Evolutionary conservation across 2,888 invertebrate species (phyloP).

Genomic region (Acanthoscelides obtectus): DNA sequence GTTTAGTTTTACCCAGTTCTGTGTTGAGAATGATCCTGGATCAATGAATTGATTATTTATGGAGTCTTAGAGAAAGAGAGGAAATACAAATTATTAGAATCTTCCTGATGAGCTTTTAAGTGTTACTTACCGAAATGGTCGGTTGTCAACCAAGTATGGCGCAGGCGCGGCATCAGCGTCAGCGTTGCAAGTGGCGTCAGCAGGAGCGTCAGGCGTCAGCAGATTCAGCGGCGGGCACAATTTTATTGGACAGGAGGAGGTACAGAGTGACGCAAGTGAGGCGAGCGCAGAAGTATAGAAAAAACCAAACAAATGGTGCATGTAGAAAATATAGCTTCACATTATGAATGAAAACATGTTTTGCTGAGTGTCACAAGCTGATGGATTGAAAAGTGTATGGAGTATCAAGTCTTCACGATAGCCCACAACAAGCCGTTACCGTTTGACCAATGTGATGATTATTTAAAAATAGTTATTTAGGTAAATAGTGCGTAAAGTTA

Average conservation of each 20-base stretch:
- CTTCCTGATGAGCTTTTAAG: not conserved
- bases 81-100: too few relatives aligned
- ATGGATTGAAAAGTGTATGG: not conserved
- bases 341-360: slow-evolving; percentile 11
- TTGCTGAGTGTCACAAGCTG: not conserved
- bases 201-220: not conserved
- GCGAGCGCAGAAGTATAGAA: slow-evolving; percentile 50
- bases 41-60: too few relatives aligned
- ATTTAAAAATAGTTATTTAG: too few relatives aligned
- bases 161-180: slow-evolving; percentile 38
- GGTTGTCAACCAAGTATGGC: slow-evolving; percentile 30
- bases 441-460: too few relatives aligned
- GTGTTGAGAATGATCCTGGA: too few relatives aligned
- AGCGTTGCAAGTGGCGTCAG: slow-evolving; percentile 20
- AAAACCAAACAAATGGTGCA: slow-evolving; percentile 50
- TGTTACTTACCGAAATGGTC: slow-evolving; percentile 46
- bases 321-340: slow-evolving; percentile 47
- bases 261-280: slow-evolving; percentile 45
- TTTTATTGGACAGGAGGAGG: not conserved
- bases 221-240: not conserved
- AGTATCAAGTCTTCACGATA: too few relatives aligned
- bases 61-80: too few relatives aligned
- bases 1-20: too few relatives aligned
- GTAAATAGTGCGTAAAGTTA: too few relatives aligned
- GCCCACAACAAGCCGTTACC: too few relatives aligned